Percentiles rank a stretch among this genome's conserved stretches.
These are phyloP conservation scores for Macropis europaea DNA, from an alignment of 2,888 invertebrate species.

Conservation along the genomic window DNA sequence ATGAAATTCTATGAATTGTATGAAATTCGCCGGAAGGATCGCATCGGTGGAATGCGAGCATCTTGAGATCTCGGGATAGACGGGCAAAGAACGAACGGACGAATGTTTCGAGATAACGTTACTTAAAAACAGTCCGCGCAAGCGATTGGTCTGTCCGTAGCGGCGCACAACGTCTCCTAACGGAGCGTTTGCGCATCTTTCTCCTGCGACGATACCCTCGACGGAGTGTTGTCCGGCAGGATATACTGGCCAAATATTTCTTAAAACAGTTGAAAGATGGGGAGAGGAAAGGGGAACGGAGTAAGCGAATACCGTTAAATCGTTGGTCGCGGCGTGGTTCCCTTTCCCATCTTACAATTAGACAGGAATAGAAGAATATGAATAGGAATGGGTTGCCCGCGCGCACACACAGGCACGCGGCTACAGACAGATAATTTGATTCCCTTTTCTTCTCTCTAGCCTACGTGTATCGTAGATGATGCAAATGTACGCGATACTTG, in stretches of 20 bases:
- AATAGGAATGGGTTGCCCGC: no score
- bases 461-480: neutral
- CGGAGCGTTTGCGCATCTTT: neutral
- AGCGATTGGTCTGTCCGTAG: neutral
- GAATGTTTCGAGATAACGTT: neutral
- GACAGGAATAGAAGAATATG: no score
- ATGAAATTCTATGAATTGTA: no score
- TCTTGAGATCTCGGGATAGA: neutral
- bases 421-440: no score
- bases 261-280: constrained; percentile 27
- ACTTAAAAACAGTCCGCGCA: constrained; percentile 6
- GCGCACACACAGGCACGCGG: no score
- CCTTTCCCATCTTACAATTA: constrained; percentile 48
- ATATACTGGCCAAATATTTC: constrained; percentile 32
- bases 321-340: no score
- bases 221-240: constrained; percentile 3
- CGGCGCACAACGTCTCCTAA: no score
- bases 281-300: constrained; percentile 34
- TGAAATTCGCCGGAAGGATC: no score
- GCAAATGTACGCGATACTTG: no score
- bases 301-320: constrained; percentile 43
- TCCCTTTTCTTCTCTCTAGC: constrained; percentile 9
- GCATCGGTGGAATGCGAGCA: neutral
- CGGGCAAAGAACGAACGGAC: no score
- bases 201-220: neutral